Percentiles rank a stretch among this genome's conserved stretches.
These are phyloP conservation scores for Pangasius macronema DNA, from an alignment of 2,797 vertebrate species.

Conservation along the genomic window DNA sequence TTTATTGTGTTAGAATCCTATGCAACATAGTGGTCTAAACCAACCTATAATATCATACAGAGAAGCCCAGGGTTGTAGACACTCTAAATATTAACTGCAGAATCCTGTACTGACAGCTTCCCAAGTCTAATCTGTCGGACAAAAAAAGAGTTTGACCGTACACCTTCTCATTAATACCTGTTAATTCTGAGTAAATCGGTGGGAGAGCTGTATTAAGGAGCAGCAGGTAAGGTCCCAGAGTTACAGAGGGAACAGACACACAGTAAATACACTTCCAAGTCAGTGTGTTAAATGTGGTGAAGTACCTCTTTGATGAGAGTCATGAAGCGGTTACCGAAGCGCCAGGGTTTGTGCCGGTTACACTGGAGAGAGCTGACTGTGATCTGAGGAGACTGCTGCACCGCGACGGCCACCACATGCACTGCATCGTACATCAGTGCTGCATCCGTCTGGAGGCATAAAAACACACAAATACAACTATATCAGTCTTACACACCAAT, in stretches of 20 bases:
- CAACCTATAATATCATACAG: constrained; percentile 41
- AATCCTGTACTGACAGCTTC: constrained; percentile 47
- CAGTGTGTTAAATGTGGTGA: background rate
- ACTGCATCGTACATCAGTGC: constrained; percentile 97
- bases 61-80: constrained; percentile 49
- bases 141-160: too few relatives aligned
- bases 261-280: background rate
- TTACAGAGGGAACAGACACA: too few relatives aligned
- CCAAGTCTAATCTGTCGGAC: too few relatives aligned
- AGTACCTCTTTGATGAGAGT: constrained; percentile 94
- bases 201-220: constrained; percentile 50
- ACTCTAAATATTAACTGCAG: constrained; percentile 60
- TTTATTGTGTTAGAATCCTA: constrained; percentile 51
- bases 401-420: constrained; percentile 95
- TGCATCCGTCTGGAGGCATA: constrained; percentile 87
- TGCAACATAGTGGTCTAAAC: constrained; percentile 19
- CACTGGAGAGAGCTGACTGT: constrained; percentile 97
- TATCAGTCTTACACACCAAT: background rate
- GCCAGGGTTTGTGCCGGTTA: constrained; percentile 96
- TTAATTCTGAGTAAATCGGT: too few relatives aligned
- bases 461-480: constrained; percentile 49
- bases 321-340: constrained; percentile 96
- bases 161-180: too few relatives aligned
- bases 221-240: constrained; percentile 38
- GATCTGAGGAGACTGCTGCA: constrained; percentile 97